Base-by-base conservation (phyloP, 1,140 invertebrate species). In the Nixonia krombeini region DNA sequence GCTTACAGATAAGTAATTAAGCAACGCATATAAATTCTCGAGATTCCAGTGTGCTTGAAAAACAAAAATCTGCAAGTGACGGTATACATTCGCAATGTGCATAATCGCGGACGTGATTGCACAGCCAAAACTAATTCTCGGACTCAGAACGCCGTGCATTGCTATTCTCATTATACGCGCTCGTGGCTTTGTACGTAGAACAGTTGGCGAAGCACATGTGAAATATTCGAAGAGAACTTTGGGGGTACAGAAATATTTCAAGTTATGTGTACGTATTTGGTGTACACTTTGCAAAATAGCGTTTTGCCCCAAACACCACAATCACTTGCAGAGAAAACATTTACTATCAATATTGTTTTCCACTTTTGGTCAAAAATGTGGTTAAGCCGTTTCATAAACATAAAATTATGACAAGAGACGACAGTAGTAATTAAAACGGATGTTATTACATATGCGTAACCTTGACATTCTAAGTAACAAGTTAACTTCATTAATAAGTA, bases 1-100 rank as follows among this genome's bases (percentile, higher is more conserved):
- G 46, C 51, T 69, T 63, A 63, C 59, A 71, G 73, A 71, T 72
- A 73, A 78, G 59, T 78, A 71, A 78, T 79, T 79, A 78, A 72
- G 53, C 61, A 55, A 49, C 57, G 38, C 55, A 69, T 61, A 73
- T 70, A 74, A 70, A 70, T 62, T 57, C 57, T 41, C 37, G 57
- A 57, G 52, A 61, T 57, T 46, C 51, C 46, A 56, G 31, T 41
- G 18, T 29, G 44, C 42, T 55, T 42, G 63, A 29, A 47, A 52
- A 62, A 68, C 57, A 41, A 56, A 61, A 62, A 57, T 56, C 40
- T 56, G 31, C 23, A 61, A 62, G 46, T 61, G 57, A 56, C 45
- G 57, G 41, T 57, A 56, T 47, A 61, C 50, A 49, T 55, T 59
- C 41, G 53, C 55, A 18, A 58, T 55, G 55, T 59, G 56, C 40